A percentile compares a stretch with the other conserved stretches of the same genome.
Evolutionary conservation across 2,888 invertebrate species (phyloP).

Genomic region (Ectemnius continuus): DNA sequence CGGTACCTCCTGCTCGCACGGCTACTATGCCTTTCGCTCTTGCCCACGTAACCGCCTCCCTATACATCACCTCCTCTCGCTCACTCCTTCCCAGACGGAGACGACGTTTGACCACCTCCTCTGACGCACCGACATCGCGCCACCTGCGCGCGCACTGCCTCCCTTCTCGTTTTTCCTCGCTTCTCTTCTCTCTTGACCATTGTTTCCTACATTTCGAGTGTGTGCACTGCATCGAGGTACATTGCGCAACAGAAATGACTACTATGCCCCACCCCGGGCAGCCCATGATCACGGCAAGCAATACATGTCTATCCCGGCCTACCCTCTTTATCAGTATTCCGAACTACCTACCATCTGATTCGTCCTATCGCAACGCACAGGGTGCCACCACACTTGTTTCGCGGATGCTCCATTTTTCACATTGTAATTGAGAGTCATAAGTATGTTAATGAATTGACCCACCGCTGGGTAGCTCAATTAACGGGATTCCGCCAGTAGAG

Average conservation of each 20-base stretch:
- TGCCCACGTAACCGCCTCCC: conserved; percentile 24
- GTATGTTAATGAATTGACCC: too few species aligned
- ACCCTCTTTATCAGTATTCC: too few species aligned
- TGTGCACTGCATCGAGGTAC: conserved; percentile 4
- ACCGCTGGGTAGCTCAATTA: too few species aligned
- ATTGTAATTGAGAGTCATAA: too few species aligned
- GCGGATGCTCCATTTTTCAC: too few species aligned
- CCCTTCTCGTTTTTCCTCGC: conserved; percentile 28
- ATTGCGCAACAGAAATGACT: conserved; percentile 17
- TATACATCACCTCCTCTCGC: conserved; percentile 32
- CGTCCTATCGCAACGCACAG: too few species aligned
- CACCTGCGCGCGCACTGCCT: conserved; percentile 75
- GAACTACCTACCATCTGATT: too few species aligned
- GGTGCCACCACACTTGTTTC: too few species aligned
- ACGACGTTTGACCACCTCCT: conserved; percentile 65
- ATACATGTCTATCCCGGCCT: too few species aligned
- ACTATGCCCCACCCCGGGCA: neutral
- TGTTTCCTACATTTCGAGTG: conserved; percentile 4
- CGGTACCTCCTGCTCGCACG: neutral
- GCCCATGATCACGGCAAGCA: too few species aligned
- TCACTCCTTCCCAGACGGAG: conserved; percentile 52
- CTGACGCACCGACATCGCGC: conserved; percentile 77
- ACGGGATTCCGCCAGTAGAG: too few species aligned
- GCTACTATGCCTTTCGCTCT: conserved; percentile 47
- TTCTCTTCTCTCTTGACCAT: neutral